A percentile compares a stretch with the other conserved stretches of the same genome.
Evolutionary conservation across 1,140 invertebrate genomes (phyloP).

Genomic region (Halesus radiatus): DNA sequence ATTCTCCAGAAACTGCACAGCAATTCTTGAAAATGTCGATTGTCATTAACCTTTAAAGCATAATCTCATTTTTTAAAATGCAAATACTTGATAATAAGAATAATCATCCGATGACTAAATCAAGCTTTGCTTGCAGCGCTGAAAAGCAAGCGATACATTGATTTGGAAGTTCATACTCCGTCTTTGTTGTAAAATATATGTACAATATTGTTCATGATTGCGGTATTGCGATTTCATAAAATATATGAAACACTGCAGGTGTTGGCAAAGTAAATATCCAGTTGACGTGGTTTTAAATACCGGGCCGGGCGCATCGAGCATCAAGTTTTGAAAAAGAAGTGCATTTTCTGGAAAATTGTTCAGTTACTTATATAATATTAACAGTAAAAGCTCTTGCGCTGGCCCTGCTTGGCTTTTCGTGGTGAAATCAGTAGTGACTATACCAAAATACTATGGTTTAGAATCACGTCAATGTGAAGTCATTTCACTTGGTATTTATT

Average conservation of each 20-base stretch:
- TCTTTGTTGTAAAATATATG: not conserved
- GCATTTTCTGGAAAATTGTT: conserved; percentile 50
- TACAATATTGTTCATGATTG: not conserved
- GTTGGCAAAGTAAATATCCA: conserved; percentile 49
- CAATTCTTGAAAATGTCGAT: not conserved
- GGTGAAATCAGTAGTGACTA: not conserved
- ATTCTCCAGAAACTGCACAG: conserved; percentile 28
- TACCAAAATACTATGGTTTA: conserved; percentile 1
- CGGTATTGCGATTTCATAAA: conserved; percentile 23
- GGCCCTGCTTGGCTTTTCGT: conserved; percentile 47
- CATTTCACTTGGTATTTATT: conserved; percentile 38
- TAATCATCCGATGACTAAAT: not conserved
- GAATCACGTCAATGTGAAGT: conserved; percentile 34
- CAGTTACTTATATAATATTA: not conserved
- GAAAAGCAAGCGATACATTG: conserved; percentile 4
- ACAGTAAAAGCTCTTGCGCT: conserved; percentile 51
- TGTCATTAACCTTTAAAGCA: too few species aligned
- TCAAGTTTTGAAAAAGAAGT: conserved; percentile 34
- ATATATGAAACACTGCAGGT: conserved; percentile 51
- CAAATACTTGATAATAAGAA: too few species aligned
- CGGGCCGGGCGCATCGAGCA: conserved; percentile 48
- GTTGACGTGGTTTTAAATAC: conserved; percentile 33
- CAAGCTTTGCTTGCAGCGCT: not conserved
- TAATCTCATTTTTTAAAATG: too few species aligned
- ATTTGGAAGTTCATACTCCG: not conserved